Evolutionary conservation across 2,113 vertebrate genomes (phyloP), one percentile per base, ranked within the genome.

Genomic region (Neotoma lepida): DNA sequence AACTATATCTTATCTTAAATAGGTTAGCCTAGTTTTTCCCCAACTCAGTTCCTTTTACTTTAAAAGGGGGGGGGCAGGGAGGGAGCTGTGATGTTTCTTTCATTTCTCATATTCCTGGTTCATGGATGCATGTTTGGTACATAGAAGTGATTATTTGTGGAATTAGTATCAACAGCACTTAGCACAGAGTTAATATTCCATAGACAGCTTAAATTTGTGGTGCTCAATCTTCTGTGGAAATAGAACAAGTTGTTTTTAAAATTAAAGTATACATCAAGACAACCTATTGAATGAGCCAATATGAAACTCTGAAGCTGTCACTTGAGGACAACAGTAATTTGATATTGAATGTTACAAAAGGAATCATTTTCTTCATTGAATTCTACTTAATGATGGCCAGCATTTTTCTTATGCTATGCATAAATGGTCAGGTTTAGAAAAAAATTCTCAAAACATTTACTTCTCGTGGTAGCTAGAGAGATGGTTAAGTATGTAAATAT

Each of bases 21-120:
- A 73, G 80, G 82, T n/a, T 63, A 85, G 9, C 18, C 39, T 90
- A 30, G 54, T 49, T 66, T 91, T 35, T 85, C 66, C 46, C 51
- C 35, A 95, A 51, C 18, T 97, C 24, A 91, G 28, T 89, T 96
- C 30, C 26, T 94, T 61, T 73, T 91, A n/a, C n/a, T 51, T 51
- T 51, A 51, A 51, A 10, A 10, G 2, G 61, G 3, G 61, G 24
- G 61, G 61, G 51, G 13, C 7, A 10, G 13, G 20, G 15, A 24
- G 54, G 1, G 0, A 28, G 4, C 4, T 39, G 7, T 81, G 51
- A 84, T 1, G 26, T 41, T 78, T 80, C 44, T 76, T 80, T 70
- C 7, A 73, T 74, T 91, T 90, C 24, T n/a, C 64, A 49, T 9
- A 77, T 84, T 93, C 13, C 44, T 90, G 14, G 35, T 20, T 80